phyloP scores from a whole-genome alignment of 1,140 invertebrate genomes.

The Micrasema minimum region DNA sequence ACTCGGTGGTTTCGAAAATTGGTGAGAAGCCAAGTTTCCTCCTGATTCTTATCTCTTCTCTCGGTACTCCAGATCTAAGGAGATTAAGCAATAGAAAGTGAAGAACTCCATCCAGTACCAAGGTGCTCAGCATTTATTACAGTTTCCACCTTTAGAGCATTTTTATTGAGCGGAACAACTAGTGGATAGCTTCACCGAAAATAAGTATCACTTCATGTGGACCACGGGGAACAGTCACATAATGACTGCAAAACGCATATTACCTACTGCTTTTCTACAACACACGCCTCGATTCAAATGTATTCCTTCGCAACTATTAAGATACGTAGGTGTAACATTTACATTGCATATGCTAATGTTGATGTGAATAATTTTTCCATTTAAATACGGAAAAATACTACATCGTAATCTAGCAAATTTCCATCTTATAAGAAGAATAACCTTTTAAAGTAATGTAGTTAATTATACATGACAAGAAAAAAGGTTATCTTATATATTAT shows the following conservation, averaged over 20 bases:
- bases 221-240: too few species aligned
- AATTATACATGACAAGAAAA: conserved; percentile 1
- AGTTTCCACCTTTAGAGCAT: background rate
- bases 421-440: conserved; percentile 6
- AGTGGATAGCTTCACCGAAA: background rate
- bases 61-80: background rate
- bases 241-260: background rate
- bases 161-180: conserved; percentile 19
- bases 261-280: background rate
- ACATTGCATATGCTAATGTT: conserved; percentile 3
- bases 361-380: conserved; percentile 10
- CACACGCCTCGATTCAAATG: background rate
- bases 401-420: conserved; percentile 8
- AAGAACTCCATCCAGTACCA: conserved; percentile 1
- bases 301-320: conserved; percentile 4
- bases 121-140: conserved; percentile 12
- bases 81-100: conserved; percentile 23
- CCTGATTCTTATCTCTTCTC: conserved; percentile 2
- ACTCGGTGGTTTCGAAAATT: conserved; percentile 20
- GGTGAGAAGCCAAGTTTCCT: conserved; percentile 24
- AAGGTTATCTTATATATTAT: background rate
- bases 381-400: conserved; percentile 19
- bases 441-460: background rate
- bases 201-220: background rate
- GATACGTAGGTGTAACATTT: background rate